Evolutionary conservation across 2,797 vertebrate genomes (phyloP).

Genomic region (Acanthis flammea): DNA sequence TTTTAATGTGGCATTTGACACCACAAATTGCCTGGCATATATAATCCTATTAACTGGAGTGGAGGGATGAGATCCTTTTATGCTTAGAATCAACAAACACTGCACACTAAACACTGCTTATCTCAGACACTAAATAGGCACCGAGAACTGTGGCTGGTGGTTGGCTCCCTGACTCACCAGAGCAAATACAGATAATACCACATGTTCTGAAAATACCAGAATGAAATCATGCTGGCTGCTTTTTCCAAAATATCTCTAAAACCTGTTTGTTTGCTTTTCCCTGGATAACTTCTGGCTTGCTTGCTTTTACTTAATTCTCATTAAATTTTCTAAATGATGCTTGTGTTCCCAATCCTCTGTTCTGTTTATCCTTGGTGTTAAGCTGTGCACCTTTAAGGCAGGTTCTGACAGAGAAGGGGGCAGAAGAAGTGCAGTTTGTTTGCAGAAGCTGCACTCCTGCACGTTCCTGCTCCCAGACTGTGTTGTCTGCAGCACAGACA

Average conservation of each 20-base stretch:
- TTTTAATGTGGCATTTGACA: slow-evolving; percentile 3
- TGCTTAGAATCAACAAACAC: slow-evolving; percentile 15
- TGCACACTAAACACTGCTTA: not conserved
- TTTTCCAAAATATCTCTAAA: not conserved
- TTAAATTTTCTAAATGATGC: not conserved
- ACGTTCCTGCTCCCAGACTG: not conserved
- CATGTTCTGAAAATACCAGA: not conserved
- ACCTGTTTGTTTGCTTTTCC: not conserved
- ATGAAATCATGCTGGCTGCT: not conserved
- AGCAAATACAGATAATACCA: not conserved
- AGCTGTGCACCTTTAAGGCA: not conserved
- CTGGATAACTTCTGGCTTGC: not conserved
- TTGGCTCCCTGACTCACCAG: not conserved
- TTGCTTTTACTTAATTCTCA: not conserved
- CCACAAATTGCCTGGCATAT: not conserved
- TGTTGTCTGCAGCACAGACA: not conserved
- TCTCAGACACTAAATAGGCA: not conserved
- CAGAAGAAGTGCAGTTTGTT: not conserved
- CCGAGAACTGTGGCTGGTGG: not conserved
- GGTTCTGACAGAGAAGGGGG: not conserved
- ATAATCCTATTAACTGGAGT: slow-evolving; percentile 33
- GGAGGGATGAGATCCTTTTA: slow-evolving; percentile 22
- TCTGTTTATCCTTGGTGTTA: not conserved
- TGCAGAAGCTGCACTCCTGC: not conserved
- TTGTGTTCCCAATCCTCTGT: not conserved